These are phyloP conservation scores for Tokudaia muenninki DNA, from an alignment of 2,797 vertebrate genomes.

Conservation along the genomic window DNA sequence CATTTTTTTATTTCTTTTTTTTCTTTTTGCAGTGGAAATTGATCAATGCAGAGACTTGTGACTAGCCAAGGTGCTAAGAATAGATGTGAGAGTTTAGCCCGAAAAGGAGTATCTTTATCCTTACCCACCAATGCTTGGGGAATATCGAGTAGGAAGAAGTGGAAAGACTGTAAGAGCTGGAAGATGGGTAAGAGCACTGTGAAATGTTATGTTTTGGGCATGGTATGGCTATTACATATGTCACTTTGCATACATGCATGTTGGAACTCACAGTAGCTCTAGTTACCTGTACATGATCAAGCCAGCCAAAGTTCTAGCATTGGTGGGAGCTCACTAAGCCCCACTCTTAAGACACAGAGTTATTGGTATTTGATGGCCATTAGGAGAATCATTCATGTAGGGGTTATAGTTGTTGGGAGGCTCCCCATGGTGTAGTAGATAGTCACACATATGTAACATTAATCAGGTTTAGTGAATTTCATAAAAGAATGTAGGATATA, in stretches of 20 bases:
- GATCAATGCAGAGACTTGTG: neutral
- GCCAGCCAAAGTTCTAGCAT: neutral
- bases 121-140: neutral
- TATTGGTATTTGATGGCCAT: neutral
- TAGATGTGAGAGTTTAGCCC: neutral
- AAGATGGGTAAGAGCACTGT: neutral
- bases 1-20: neutral
- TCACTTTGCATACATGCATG: neutral
- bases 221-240: neutral
- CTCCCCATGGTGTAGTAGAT: neutral
- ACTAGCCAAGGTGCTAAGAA: neutral
- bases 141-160: neutral
- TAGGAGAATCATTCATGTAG: neutral
- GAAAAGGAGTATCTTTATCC: neutral
- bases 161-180: neutral
- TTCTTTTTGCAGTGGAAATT: neutral
- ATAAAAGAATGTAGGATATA: neutral
- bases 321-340: neutral
- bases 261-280: neutral
- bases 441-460: neutral
- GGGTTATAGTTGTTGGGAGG: neutral
- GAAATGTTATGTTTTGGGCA: neutral
- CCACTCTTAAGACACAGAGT: neutral
- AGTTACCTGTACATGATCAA: neutral
- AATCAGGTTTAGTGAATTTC: neutral